These are phyloP conservation scores for Sinocyclocheilus anophthalmus DNA, from an alignment of 2,113 vertebrate species.

Conservation along the genomic window DNA sequence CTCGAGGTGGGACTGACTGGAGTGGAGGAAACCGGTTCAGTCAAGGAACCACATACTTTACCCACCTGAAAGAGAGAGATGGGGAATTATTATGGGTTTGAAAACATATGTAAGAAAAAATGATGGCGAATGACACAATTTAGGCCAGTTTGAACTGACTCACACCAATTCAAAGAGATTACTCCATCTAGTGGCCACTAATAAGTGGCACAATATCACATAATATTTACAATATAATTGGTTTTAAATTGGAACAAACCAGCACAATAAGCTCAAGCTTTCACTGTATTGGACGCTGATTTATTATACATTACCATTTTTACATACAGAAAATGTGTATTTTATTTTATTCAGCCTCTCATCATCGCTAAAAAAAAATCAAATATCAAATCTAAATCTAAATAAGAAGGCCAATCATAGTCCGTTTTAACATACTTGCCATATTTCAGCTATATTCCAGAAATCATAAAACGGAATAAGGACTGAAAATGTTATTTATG, in stretches of 20 bases:
- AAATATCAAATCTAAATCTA: background rate
- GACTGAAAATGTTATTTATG: background rate
- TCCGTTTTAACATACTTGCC: background rate
- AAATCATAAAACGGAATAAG: background rate
- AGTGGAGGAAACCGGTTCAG: slow-evolving; percentile 50
- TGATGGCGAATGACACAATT: background rate
- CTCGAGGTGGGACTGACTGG: background rate
- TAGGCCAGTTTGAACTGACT: background rate
- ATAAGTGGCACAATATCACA: background rate
- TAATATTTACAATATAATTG: background rate
- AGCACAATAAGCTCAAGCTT: background rate
- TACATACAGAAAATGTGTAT: background rate
- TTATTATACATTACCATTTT: background rate
- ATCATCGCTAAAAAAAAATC: background rate
- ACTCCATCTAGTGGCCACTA: slow-evolving; percentile 11
- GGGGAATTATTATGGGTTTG: background rate
- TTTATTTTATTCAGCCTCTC: background rate
- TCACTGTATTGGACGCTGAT: background rate
- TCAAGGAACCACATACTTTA: slow-evolving; percentile 78
- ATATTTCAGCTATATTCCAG: background rate
- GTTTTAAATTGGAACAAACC: background rate
- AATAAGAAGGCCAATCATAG: background rate
- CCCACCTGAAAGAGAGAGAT: slow-evolving; percentile 71
- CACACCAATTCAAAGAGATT: background rate
- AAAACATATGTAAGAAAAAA: background rate